A percentile compares a stretch with the other conserved stretches of the same genome.
phyloP scores from a whole-genome alignment of 30 jellyfish, hydroid and myxozoan genomes.

The Mastigias papua region DNA sequence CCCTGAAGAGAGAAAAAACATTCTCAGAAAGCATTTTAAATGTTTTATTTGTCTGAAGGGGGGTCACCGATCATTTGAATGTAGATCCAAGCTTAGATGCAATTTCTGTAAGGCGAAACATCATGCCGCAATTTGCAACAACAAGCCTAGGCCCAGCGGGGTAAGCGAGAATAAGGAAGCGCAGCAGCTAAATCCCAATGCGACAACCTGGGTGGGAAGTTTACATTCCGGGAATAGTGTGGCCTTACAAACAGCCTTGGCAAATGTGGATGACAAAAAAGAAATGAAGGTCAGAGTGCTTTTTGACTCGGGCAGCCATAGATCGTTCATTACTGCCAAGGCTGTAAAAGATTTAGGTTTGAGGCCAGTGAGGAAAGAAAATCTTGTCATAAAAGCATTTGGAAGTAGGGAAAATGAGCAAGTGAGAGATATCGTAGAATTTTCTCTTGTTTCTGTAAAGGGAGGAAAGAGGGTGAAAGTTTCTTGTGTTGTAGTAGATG shows the following conservation, averaged over 20 bases:
- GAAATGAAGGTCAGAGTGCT: constrained; percentile 44
- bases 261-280: constrained; percentile 42
- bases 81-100: constrained; percentile 30
- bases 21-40: background rate
- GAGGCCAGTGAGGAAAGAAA: constrained; percentile 55
- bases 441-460: constrained; percentile 28
- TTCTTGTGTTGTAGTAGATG: constrained; percentile 65
- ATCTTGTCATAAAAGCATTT: constrained; percentile 41
- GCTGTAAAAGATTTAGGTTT: constrained; percentile 45
- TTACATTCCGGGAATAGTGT: constrained; percentile 32
- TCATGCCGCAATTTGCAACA: constrained; percentile 27
- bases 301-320: constrained; percentile 66
- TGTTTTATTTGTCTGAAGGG: constrained; percentile 21
- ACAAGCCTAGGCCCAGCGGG: background rate
- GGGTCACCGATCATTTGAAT: constrained; percentile 26
- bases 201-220: constrained; percentile 43
- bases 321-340: constrained; percentile 53
- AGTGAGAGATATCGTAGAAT: constrained; percentile 41
- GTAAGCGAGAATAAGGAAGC: constrained; percentile 36
- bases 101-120: constrained; percentile 35
- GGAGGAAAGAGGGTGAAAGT: constrained; percentile 42
- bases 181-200: constrained; percentile 1
- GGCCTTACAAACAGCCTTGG: constrained; percentile 62
- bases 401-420: constrained; percentile 31
- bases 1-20: constrained; percentile 45